Base-by-base conservation (phyloP, 2,888 invertebrate species). In the Drosophila planitibia region DNA sequence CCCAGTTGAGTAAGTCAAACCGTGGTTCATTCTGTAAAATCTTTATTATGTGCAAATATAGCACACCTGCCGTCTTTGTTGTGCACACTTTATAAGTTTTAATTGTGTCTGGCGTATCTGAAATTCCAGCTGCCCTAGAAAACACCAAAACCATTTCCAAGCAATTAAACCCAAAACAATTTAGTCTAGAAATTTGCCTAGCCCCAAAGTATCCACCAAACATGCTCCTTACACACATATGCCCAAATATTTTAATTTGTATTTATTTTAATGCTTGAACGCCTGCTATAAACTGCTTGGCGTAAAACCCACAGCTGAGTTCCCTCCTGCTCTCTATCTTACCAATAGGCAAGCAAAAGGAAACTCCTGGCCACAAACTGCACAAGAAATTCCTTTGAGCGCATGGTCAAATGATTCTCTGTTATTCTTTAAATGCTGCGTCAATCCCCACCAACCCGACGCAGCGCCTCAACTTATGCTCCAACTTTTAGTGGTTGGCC, bases 211-310 rank as follows among this genome's bases (percentile, higher is more conserved):
- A 54, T 64, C 52, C 57, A 47, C 25, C 33, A 53, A 54, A 33
- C 19, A 51, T 49, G 52, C 30, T 30, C n/a, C 9, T 16, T 16
- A 25, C 25, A 57, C 33, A 19, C 59, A 71, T 70, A 44, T 16
- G 41, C 32, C 52, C 35, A 85, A 90, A 85, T 85, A 88, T 86
- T 90, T 86, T 88, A 86, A 86, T 86, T 86, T 86, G 89, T 90
- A 85, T 86, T 90, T 90, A 88, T 85, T 88, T 90, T 88, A 86
- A 86, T 86, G 90, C 81, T 83, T 58, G 81, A 90, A 88, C 85
- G 83, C 85, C 72, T 65, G 64, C 67, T 32, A 58, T 66, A 68
- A 70, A 73, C 59, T 54, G 69, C 58, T 58, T 68, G 66, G 79
- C 75, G 71, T 66, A 59, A 69, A 81, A 70, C 68, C 89, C 81